Evolutionary conservation across 2,888 invertebrate species (phyloP), one percentile per base, ranked within the genome.

Genomic region (Eristalinus sepulchralis): DNA sequence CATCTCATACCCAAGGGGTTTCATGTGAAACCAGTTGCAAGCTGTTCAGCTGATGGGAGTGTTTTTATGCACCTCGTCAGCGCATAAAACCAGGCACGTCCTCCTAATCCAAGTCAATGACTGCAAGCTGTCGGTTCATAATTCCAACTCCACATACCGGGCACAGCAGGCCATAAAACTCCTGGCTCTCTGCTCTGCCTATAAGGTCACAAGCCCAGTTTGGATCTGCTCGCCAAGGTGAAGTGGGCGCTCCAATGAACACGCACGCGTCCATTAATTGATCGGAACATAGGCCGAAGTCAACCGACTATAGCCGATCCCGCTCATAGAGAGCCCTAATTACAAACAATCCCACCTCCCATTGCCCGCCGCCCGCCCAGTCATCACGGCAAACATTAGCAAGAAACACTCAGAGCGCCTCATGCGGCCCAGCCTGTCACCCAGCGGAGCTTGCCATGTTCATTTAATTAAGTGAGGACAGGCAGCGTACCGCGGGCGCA

Each of bases 401-500:
- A n/a, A 63, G 36, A 33, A 34, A 63, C 70, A 68, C 60, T 55
- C 62, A 62, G 33, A 8, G 8, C 64, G 57, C 59, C 59, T 13
- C 63, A 78, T 67, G 64, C 62, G 53, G 70, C 63, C 57, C 78
- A 22, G 71, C 66, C 73, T 66, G 75, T 75, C 70, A 82, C 55
- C 75, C 24, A 60, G 57, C 63, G 62, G 78, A 86, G 73, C 66
- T 53, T 39, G 70, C 66, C 86, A 83, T 86, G 86, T 86, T 75
- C 78, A 70, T 83, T 86, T 86, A 86, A 86, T 86, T 86, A 86
- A 86, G 86, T 86, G 86, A 82, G 62, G 86, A 86, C 86, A 83
- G 75, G 71, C 10, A 64, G 68, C 68, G 60, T 39, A 81, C 66
- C 71, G 80, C 73, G 73, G 59, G 31, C 27, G 55, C 34, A 78